Percentiles rank a stretch among this genome's conserved stretches.
Conservation (phyloP, 2,113 vertebrate genomes). For the Leuciscus idus region DNA sequence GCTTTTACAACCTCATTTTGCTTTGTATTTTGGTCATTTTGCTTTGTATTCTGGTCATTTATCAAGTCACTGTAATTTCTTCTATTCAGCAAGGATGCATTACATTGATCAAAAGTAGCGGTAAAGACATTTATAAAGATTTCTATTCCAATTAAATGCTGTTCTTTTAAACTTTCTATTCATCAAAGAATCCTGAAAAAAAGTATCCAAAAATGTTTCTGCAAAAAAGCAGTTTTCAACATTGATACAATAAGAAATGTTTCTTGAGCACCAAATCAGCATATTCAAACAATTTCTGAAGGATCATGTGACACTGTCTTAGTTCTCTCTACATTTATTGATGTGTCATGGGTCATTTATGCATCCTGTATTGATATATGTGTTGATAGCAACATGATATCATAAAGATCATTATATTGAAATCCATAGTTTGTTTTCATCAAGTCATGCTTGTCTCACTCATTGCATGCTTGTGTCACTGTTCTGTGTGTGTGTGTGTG, state of each 20-base stretch:
- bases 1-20: neutral
- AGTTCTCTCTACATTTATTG: neutral
- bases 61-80: neutral
- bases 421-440: neutral
- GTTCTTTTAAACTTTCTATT: neutral
- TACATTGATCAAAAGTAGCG: neutral
- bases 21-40: neutral
- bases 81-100: neutral
- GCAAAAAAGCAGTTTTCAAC: neutral
- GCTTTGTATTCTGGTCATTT: neutral
- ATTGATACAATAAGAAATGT: neutral
- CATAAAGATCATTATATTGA: neutral
- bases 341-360: neutral
- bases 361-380: neutral
- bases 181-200: neutral
- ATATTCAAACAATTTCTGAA: neutral
- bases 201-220: neutral
- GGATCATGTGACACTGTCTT: neutral
- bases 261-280: neutral
- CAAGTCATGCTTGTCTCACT: neutral
- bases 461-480: neutral
- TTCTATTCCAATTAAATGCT: neutral
- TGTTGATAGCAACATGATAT: neutral
- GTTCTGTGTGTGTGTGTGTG: slow-evolving; percentile 5
- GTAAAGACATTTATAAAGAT: neutral